A percentile compares a stretch with the other conserved stretches of the same genome.
Conservation (phyloP, 2,113 vertebrate genomes). For the Solea senegalensis region DNA sequence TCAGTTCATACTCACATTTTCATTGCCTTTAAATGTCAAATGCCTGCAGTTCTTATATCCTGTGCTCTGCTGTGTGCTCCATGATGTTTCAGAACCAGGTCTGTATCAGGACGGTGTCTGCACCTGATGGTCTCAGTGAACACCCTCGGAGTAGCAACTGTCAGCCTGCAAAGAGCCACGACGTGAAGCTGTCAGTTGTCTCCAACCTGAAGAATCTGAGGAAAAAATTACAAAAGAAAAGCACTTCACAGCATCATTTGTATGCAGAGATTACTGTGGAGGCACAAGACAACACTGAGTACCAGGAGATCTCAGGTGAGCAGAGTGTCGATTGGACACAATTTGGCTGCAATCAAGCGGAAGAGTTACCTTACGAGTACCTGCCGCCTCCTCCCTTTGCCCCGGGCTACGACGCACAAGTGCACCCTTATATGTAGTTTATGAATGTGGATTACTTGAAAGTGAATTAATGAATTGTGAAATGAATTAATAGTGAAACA, state of each 20-base stretch:
- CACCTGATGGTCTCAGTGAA: constrained; percentile 1
- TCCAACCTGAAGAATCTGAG: constrained; percentile 64
- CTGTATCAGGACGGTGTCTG: constrained; percentile 14
- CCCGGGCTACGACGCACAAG: constrained; percentile 70
- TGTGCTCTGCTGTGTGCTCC: not conserved
- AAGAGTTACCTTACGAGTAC: constrained; percentile 75
- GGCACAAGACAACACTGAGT: constrained; percentile 16
- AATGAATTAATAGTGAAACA: too few relatives aligned
- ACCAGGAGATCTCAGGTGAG: constrained; percentile 41
- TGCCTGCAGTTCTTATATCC: not conserved
- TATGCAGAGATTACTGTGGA: constrained; percentile 33
- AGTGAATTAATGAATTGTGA: too few relatives aligned
- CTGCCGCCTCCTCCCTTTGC: constrained; percentile 80
- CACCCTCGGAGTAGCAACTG: not conserved
- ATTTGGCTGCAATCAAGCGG: not conserved
- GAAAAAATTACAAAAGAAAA: constrained; percentile 68
- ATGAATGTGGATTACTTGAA: too few relatives aligned
- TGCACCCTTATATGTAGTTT: too few relatives aligned
- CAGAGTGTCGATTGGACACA: not conserved
- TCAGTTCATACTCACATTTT: too few relatives aligned
- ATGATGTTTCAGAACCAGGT: constrained; percentile 28
- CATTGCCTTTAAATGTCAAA: not conserved
- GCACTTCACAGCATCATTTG: constrained; percentile 23
- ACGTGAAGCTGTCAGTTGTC: constrained; percentile 34
- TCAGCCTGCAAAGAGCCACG: constrained; percentile 26